Evolutionary conservation across 2,113 vertebrate genomes (phyloP).

Genomic region (Thamnaconus septentrionalis): DNA sequence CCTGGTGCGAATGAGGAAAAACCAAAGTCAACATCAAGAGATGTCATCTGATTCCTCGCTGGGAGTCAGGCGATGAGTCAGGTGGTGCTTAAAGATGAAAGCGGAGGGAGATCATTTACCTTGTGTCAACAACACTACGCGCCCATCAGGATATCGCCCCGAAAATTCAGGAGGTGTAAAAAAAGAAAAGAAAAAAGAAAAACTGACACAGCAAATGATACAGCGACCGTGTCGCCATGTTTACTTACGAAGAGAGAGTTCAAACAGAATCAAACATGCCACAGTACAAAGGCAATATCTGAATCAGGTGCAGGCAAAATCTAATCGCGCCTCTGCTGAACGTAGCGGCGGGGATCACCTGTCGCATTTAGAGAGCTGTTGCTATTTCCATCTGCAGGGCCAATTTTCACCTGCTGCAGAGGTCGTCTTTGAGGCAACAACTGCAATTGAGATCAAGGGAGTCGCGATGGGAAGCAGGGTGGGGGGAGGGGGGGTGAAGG

Average conservation of each 20-base stretch:
- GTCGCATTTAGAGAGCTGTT: slow-evolving; percentile 32
- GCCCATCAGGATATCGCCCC: slow-evolving; percentile 18
- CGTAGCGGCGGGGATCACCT: slow-evolving; percentile 35
- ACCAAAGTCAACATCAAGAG: slow-evolving; percentile 39
- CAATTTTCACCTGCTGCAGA: slow-evolving; percentile 35
- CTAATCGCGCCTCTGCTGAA: slow-evolving; percentile 20
- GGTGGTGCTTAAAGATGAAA: slow-evolving; percentile 45
- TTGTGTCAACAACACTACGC: slow-evolving; percentile 34
- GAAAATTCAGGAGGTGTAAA: slow-evolving; percentile 3
- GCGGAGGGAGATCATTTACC: slow-evolving; percentile 35
- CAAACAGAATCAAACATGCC: slow-evolving; percentile 29
- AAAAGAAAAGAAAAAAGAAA: neutral
- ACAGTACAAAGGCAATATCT: slow-evolving; percentile 31
- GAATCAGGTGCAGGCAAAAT: slow-evolving; percentile 30
- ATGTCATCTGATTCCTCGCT: slow-evolving; percentile 38
- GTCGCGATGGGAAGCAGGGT: too few relatives aligned
- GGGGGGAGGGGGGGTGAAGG: neutral
- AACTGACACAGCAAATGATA: slow-evolving; percentile 31
- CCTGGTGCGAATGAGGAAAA: slow-evolving; percentile 32
- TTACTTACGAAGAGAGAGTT: slow-evolving; percentile 32
- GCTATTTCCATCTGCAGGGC: slow-evolving; percentile 40
- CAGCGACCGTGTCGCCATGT: slow-evolving; percentile 17
- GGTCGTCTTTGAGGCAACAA: slow-evolving; percentile 42
- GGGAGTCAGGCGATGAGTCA: slow-evolving; percentile 43
- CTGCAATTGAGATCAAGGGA: slow-evolving; percentile 16